These are phyloP conservation scores for Melanchra persicariae DNA, from an alignment of 2,888 invertebrate genomes.

Conservation along the genomic window DNA sequence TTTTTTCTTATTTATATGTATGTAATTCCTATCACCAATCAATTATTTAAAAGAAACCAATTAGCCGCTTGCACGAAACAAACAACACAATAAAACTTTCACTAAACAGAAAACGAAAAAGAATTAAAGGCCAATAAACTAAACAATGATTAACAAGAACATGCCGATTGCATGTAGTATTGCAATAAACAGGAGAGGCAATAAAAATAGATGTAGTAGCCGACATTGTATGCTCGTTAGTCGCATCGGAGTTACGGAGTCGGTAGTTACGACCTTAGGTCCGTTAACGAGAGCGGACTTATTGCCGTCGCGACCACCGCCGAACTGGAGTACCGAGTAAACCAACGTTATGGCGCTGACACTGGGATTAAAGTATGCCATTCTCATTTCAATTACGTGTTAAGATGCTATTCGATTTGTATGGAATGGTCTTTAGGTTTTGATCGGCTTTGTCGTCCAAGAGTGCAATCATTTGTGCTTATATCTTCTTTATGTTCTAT, in stretches of 20 bases:
- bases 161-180: constrained; percentile 64
- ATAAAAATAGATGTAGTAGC: constrained; percentile 65
- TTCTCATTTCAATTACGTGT: constrained; percentile 59
- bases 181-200: constrained; percentile 63
- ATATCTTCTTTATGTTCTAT: background rate
- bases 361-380: constrained; percentile 57
- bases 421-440: constrained; percentile 30
- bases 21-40: background rate
- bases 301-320: constrained; percentile 72
- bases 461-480: background rate
- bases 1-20: too few relatives aligned
- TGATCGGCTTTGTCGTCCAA: background rate
- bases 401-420: constrained; percentile 48
- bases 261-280: constrained; percentile 75
- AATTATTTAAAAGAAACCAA: constrained; percentile 10
- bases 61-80: constrained; percentile 7
- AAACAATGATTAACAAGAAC: constrained; percentile 65
- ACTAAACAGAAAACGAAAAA: constrained; percentile 20
- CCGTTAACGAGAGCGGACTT: constrained; percentile 79
- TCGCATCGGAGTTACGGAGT: constrained; percentile 60
- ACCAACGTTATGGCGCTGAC: constrained; percentile 77
- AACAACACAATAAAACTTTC: constrained; percentile 15
- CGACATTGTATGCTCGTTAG: constrained; percentile 78
- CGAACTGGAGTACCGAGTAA: constrained; percentile 70
- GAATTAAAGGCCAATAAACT: constrained; percentile 45